These are phyloP conservation scores for Nyctalus aviator DNA, from an alignment of 2,797 vertebrate genomes.

Conservation along the genomic window DNA sequence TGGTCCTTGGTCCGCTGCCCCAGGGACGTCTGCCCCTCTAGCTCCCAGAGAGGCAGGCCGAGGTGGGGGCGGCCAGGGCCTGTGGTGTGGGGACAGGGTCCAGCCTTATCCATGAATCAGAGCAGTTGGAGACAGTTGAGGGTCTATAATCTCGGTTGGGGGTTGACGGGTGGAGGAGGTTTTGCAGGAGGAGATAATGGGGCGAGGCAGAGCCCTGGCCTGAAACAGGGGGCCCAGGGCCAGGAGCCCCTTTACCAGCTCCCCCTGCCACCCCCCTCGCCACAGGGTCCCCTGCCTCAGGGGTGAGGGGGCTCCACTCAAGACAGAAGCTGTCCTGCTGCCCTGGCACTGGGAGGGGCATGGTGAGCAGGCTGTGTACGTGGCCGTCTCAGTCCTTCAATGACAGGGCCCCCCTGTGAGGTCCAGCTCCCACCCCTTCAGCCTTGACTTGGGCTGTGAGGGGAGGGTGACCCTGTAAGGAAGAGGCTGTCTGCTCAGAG, in stretches of 20 bases:
- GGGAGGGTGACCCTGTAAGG: neutral
- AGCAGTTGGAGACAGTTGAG: conserved; percentile 83
- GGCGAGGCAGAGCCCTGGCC: neutral
- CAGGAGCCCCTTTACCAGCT: neutral
- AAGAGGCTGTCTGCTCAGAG: neutral
- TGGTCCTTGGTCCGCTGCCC: neutral
- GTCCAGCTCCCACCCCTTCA: neutral
- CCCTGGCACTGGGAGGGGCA: too few relatives aligned
- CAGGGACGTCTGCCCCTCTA: too few relatives aligned
- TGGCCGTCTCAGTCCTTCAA: neutral
- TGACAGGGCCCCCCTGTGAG: neutral
- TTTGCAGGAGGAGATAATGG: conserved; percentile 79
- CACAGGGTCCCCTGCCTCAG: neutral
- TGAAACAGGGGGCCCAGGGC: neutral
- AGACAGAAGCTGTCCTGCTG: neutral
- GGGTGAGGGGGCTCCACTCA: too few relatives aligned
- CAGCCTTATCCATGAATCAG: conserved; percentile 77
- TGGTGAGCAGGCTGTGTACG: neutral
- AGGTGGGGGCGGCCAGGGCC: neutral
- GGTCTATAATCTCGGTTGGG: conserved; percentile 77
- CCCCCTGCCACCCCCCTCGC: neutral
- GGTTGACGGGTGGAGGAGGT: conserved; percentile 75
- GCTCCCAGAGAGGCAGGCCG: neutral
- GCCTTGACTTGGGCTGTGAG: neutral
- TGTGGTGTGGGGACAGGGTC: neutral